Conservation (phyloP, 2,888 invertebrate species). For the Cabera pusaria region DNA sequence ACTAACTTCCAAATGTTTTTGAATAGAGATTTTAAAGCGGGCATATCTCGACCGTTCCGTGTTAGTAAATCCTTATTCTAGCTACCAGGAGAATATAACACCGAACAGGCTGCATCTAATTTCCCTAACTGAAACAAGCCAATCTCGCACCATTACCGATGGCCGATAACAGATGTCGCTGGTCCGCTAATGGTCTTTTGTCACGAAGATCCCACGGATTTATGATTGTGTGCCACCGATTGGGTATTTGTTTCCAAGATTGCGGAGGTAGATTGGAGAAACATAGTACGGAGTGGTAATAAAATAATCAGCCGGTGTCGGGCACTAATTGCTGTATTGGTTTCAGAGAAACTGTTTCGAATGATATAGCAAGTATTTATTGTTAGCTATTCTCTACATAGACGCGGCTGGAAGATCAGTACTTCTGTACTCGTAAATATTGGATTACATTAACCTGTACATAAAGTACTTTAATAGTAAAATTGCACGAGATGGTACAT, state of each 20-base stretch:
- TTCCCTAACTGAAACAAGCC: constrained; percentile 28
- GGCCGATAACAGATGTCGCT: constrained; percentile 41
- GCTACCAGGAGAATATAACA: constrained; percentile 9
- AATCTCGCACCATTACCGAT: constrained; percentile 45
- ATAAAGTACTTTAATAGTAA: too few relatives aligned
- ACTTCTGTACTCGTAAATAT: too few relatives aligned
- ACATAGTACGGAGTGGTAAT: constrained; percentile 32
- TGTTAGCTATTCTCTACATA: too few relatives aligned
- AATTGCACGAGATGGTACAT: too few relatives aligned
- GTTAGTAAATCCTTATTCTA: too few relatives aligned
- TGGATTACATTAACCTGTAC: too few relatives aligned
- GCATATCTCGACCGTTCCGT: too few relatives aligned
- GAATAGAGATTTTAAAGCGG: too few relatives aligned
- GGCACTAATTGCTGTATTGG: constrained; percentile 28
- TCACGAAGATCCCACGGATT: constrained; percentile 49
- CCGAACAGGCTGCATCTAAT: constrained; percentile 16
- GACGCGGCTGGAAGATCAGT: too few relatives aligned
- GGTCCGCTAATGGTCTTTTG: constrained; percentile 45
- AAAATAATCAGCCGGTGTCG: constrained; percentile 30
- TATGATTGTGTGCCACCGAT: constrained; percentile 42
- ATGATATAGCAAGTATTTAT: too few relatives aligned
- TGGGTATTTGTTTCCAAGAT: constrained; percentile 37
- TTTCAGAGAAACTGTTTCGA: too few relatives aligned
- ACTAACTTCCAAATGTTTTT: too few relatives aligned
- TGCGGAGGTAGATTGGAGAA: constrained; percentile 33